Evolutionary conservation across 1,140 invertebrate species (phyloP), one percentile per base, ranked within the genome.

Genomic region (Papilio polytes): DNA sequence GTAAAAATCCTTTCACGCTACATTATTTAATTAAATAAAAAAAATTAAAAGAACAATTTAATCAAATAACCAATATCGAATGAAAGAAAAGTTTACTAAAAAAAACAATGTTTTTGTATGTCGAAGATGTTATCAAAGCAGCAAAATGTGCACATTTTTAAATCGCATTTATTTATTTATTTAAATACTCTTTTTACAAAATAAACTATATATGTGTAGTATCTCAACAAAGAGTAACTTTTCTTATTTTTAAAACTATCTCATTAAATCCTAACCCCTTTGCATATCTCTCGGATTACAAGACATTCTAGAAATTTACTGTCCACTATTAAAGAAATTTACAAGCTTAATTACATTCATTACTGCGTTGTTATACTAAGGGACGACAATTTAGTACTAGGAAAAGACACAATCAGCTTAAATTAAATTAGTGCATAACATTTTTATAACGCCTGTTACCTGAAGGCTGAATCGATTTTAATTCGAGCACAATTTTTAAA

Each of bases 331-430:
- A 13, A 31, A 31, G 2, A 63, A 22, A 63, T 70, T 70, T 70
- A 70, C 36, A 31, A 70, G 22, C 4, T 70, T 70, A 70, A 70
- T 70, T 70, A 70, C 63, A 70, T 70, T 70, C 26, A 70, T 70
- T 70, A 70, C 13, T 70, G 13, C 22, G 26, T 36, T 1, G 63
- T 70, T 31, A 31, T 15, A 13, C 20, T 0, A 31, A 31, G 13
- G 22, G 3, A 22, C 9, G 3, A 36, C 26, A 70, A 31, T 7
- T 70, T 70, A 70, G 13, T 70, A 70, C 15, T 13, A 48, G 3
- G 15, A 15, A 48, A 48, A 13, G 3, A 48, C 46, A 48, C 36
- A 41, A 41, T 8, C 7, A 0, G 46, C 3, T 48, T 15, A 13
- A 13, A 13, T 13, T 48, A 13, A 1, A 48, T 48, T 15, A 41